Percentiles rank a stretch among this genome's conserved stretches.
Evolutionary conservation across 2,113 vertebrate genomes (phyloP).

Genomic region (Corythoichthys haematopterus): DNA sequence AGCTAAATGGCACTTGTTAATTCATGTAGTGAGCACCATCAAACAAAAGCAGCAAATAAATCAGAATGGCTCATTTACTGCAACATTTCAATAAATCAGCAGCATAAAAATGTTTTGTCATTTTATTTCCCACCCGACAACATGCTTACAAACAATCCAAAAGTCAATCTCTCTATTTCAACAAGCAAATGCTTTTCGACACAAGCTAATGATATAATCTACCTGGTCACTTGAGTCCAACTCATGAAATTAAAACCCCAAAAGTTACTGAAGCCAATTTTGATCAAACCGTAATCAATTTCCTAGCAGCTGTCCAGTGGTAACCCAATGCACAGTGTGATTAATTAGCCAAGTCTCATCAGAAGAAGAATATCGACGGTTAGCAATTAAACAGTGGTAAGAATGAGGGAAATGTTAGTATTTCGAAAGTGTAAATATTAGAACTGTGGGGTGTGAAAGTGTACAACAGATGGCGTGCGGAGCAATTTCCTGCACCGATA

Average conservation of each 20-base stretch:
- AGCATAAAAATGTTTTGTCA: background rate
- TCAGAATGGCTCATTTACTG: background rate
- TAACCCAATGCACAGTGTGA: conserved; percentile 46
- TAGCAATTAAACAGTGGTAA: conserved; percentile 48
- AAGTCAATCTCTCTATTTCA: background rate
- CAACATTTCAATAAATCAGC: background rate
- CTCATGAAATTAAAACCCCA: conserved; percentile 40
- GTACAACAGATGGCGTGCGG: conserved; percentile 40
- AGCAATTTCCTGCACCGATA: conserved; percentile 31
- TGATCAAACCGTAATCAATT: conserved; percentile 40
- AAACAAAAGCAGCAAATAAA: background rate
- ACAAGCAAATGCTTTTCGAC: background rate
- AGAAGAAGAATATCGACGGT: conserved; percentile 46
- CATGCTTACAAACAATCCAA: background rate
- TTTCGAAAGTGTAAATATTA: conserved; percentile 32
- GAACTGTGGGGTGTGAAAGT: conserved; percentile 1
- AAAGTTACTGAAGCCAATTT: conserved; percentile 32
- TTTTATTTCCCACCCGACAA: background rate
- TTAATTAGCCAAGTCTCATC: conserved; percentile 49
- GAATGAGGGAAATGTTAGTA: background rate
- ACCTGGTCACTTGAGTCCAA: conserved; percentile 28
- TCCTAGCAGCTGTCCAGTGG: conserved; percentile 51
- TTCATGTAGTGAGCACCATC: too few relatives aligned
- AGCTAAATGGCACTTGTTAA: too few relatives aligned
- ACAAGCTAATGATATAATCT: background rate